These are phyloP conservation scores for Palloptera scutellata DNA, from an alignment of 2,888 invertebrate genomes.

Conservation along the genomic window DNA sequence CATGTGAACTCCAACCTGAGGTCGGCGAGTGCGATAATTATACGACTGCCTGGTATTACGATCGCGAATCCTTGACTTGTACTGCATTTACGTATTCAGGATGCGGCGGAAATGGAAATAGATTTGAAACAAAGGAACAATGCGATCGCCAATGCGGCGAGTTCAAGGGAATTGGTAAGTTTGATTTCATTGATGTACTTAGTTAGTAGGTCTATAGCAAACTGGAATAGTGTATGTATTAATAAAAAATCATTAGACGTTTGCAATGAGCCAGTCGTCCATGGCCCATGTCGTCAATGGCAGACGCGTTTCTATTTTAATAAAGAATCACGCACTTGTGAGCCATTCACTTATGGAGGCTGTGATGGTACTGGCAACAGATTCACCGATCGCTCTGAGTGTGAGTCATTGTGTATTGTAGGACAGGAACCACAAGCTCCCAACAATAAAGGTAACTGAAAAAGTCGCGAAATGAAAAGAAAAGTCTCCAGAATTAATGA, in stretches of 20 bases:
- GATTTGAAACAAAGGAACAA: constrained; percentile 77
- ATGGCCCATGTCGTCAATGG: constrained; percentile 75
- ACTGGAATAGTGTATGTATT: neutral
- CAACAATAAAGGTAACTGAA: constrained; percentile 54
- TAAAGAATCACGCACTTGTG: constrained; percentile 69
- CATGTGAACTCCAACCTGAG: constrained; percentile 68
- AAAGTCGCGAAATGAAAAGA: neutral
- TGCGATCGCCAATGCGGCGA: constrained; percentile 80
- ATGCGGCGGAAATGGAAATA: constrained; percentile 79
- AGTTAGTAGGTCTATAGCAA: neutral
- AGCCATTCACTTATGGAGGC: constrained; percentile 79
- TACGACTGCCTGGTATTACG: constrained; percentile 78
- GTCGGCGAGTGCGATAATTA: constrained; percentile 75
- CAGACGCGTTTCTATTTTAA: constrained; percentile 76
- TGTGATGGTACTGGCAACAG: constrained; percentile 87
- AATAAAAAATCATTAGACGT: constrained; percentile 68
- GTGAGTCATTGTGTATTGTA: constrained; percentile 75
- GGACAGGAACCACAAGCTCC: constrained; percentile 66
- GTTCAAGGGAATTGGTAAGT: constrained; percentile 74
- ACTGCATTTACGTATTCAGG: constrained; percentile 74
- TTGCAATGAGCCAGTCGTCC: constrained; percentile 72
- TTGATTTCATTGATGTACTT: neutral
- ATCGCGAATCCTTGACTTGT: constrained; percentile 68
- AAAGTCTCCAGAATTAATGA: too few species aligned
- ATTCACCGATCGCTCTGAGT: constrained; percentile 78